These are phyloP conservation scores for Magallana angulata DNA, from an alignment of 1,140 invertebrate genomes.

Conservation along the genomic window DNA sequence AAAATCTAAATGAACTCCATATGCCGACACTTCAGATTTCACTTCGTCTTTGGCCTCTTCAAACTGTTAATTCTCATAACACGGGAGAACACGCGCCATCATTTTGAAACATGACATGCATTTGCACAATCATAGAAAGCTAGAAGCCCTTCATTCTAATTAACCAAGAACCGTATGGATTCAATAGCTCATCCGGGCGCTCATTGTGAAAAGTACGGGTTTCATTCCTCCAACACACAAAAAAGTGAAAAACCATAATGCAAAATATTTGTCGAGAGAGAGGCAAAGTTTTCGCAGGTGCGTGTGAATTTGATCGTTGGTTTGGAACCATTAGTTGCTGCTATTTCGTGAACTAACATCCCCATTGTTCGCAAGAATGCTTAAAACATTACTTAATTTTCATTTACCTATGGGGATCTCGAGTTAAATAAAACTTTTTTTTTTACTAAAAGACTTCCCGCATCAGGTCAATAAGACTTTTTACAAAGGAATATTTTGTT, in stretches of 20 bases:
- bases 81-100: neutral
- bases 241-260: constrained; percentile 30
- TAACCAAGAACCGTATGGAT: neutral
- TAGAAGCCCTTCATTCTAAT: constrained; percentile 9
- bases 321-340: neutral
- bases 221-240: neutral
- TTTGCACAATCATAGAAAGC: constrained; percentile 18
- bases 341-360: neutral
- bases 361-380: neutral
- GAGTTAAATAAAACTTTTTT: neutral
- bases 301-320: neutral
- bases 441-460: too few relatives aligned
- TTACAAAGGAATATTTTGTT: neutral
- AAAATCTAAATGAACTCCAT: constrained; percentile 4
- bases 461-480: neutral
- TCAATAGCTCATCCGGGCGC: neutral
- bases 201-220: constrained; percentile 1
- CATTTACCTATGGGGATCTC: neutral
- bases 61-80: neutral
- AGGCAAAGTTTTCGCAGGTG: constrained; percentile 22
- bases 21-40: constrained; percentile 28
- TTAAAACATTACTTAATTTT: neutral
- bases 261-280: constrained; percentile 14
- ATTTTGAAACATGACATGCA: constrained; percentile 17
- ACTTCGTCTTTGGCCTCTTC: neutral